Evolutionary conservation across 2,888 invertebrate species (phyloP).

Genomic region (Anticlea derivata): DNA sequence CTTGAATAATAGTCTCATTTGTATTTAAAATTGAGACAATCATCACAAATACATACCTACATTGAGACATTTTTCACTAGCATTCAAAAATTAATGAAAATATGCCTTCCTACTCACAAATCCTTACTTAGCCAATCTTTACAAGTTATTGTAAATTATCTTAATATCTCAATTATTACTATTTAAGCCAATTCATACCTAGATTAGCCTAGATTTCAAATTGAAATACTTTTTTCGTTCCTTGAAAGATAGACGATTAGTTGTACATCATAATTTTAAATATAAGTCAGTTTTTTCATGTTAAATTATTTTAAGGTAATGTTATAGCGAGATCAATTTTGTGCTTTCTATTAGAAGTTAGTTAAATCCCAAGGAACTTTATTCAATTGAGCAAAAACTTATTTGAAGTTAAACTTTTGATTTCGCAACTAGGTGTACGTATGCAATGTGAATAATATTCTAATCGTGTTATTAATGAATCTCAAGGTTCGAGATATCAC

Average conservation of each 20-base stretch:
- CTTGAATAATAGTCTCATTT: slow-evolving; percentile 8
- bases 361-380: slow-evolving; percentile 9
- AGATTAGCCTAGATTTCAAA: neutral
- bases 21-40: slow-evolving; percentile 4
- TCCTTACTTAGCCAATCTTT: slow-evolving; percentile 13
- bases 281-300: too few species aligned
- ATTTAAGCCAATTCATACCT: slow-evolving; percentile 2
- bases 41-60: neutral
- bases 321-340: slow-evolving; percentile 22
- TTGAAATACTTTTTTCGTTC: neutral
- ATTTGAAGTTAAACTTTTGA: slow-evolving; percentile 3
- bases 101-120: slow-evolving; percentile 2
- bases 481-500: slow-evolving; percentile 43
- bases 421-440: neutral
- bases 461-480: slow-evolving; percentile 12
- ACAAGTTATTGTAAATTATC: slow-evolving; percentile 7
- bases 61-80: neutral
- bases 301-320: neutral
- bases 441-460: slow-evolving; percentile 7
- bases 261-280: too few species aligned
- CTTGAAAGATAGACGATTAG: neutral
- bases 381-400: slow-evolving; percentile 15
- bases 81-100: neutral
- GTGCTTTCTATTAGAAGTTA: slow-evolving; percentile 7
- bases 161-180: neutral